Evolutionary conservation across 2,797 vertebrate species (phyloP).

Genomic region (Centropyge bicolor): DNA sequence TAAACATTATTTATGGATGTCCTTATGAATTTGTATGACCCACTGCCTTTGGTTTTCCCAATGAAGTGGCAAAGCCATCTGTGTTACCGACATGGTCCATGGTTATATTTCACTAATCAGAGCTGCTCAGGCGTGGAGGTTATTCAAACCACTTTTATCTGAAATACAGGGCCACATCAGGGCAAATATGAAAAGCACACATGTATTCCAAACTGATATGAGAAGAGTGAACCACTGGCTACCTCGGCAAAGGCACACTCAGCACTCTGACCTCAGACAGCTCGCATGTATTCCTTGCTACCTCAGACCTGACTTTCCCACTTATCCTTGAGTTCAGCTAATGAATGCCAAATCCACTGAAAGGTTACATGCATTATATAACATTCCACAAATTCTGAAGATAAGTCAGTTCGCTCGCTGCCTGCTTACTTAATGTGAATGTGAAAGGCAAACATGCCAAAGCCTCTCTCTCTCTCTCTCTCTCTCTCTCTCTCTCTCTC

Average conservation of each 20-base stretch:
- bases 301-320: conserved; percentile 44
- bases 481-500: too few relatives aligned
- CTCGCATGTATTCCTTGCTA: conserved; percentile 26
- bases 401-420: conserved; percentile 51
- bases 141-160: conserved; percentile 65
- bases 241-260: conserved; percentile 17
- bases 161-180: conserved; percentile 33
- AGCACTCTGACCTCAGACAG: not conserved
- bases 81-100: conserved; percentile 5
- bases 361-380: conserved; percentile 46
- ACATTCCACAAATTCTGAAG: conserved; percentile 68
- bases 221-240: conserved; percentile 18
- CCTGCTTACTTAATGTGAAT: conserved; percentile 39
- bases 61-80: conserved; percentile 23
- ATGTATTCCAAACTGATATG: conserved; percentile 36
- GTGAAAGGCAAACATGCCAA: conserved; percentile 39
- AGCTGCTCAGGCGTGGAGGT: conserved; percentile 12
- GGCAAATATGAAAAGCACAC: conserved; percentile 52
- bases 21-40: conserved; percentile 12
- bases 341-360: conserved; percentile 43
- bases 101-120: conserved; percentile 28
- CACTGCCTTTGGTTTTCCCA: conserved; percentile 19
- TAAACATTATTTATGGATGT: conserved; percentile 15
- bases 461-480: not conserved
- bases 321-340: conserved; percentile 34